Conservation (phyloP, 1,140 invertebrate species). For the Conus betulinus region DNA sequence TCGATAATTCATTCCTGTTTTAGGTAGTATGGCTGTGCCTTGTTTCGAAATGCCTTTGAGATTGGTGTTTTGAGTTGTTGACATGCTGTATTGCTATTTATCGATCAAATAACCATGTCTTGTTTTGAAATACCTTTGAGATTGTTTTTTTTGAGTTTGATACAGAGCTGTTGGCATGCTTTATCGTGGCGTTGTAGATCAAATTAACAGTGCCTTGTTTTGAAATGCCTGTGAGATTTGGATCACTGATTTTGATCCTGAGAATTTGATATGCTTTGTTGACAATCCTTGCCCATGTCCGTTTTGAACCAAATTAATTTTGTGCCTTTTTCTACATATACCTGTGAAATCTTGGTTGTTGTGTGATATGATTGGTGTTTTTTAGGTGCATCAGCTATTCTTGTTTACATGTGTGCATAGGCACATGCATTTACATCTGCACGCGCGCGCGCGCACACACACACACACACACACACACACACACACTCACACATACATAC, state of each 20-base stretch:
- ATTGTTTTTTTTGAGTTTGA: too few relatives aligned
- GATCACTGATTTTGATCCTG: too few relatives aligned
- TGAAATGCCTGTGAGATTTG: not conserved
- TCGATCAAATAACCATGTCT: too few relatives aligned
- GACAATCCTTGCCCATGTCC: not conserved
- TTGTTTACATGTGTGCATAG: not conserved
- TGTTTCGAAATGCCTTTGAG: too few relatives aligned
- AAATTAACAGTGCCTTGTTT: not conserved
- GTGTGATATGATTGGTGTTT: not conserved
- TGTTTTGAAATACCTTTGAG: too few relatives aligned
- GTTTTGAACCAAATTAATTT: not conserved
- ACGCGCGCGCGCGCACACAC: not conserved
- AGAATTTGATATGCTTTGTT: not conserved
- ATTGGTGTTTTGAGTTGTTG: too few relatives aligned
- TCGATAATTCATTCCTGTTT: too few relatives aligned
- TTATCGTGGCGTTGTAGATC: too few relatives aligned
- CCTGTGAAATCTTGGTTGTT: not conserved
- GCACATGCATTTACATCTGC: not conserved
- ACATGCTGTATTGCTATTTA: too few relatives aligned
- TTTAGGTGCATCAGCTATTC: not conserved
- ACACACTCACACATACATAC: not conserved
- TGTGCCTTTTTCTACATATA: not conserved
- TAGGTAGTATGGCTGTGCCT: too few relatives aligned
- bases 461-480: conserved; percentile 8
- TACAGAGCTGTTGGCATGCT: too few relatives aligned